phyloP scores from a whole-genome alignment of 2,888 invertebrate species.

The Athripsodes cinereus region DNA sequence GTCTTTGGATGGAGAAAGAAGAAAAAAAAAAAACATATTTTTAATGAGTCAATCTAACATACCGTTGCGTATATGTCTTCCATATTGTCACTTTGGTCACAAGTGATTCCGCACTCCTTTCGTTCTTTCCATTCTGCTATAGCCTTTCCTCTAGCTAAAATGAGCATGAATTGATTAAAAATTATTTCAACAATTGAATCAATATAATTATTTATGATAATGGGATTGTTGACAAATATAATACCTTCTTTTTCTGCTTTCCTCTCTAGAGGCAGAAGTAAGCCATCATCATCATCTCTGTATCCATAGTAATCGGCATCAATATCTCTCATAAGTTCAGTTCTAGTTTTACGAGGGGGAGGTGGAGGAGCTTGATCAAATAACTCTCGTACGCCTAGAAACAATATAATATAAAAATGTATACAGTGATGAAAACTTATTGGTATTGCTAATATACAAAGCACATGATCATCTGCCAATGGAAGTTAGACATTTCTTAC shows the following conservation, averaged over 20 bases:
- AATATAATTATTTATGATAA: too few species aligned
- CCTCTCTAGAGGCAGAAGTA: constrained; percentile 81
- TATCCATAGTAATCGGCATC: constrained; percentile 99
- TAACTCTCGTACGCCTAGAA: constrained; percentile 82
- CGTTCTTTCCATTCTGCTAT: constrained; percentile 69
- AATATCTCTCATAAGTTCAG: constrained; percentile 95
- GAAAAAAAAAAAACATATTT: too few species aligned
- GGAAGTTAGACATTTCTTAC: too few species aligned
- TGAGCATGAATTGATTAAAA: background rate
- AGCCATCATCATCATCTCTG: constrained; percentile 96
- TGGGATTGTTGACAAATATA: background rate
- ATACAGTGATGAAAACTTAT: background rate
- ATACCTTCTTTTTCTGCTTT: constrained; percentile 67
- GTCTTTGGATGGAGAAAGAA: too few species aligned
- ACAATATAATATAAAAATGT: background rate
- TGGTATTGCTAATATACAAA: background rate
- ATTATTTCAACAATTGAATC: too few species aligned
- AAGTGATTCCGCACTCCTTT: constrained; percentile 46
- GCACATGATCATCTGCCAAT: background rate
- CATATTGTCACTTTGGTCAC: constrained; percentile 51
- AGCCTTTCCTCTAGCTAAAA: constrained; percentile 45
- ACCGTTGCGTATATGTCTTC: constrained; percentile 62
- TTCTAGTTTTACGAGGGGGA: constrained; percentile 85
- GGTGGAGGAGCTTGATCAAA: constrained; percentile 95
- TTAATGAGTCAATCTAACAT: too few species aligned